Conservation (phyloP, 1,140 invertebrate species). For the Thaumatotibia leucotreta region DNA sequence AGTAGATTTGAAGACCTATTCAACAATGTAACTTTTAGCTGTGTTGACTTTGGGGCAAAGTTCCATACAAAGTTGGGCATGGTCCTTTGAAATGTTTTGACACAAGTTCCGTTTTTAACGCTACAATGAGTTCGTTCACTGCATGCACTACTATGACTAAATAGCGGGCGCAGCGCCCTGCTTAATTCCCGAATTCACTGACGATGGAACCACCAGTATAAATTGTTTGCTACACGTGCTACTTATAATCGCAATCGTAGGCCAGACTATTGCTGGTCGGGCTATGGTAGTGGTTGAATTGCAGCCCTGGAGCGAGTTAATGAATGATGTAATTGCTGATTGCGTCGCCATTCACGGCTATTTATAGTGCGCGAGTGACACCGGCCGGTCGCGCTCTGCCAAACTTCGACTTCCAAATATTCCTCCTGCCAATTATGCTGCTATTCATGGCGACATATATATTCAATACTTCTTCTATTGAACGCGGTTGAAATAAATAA, state of each 20-base stretch:
- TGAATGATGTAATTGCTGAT: slow-evolving; percentile 32
- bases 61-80: too few relatives aligned
- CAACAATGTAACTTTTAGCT: too few relatives aligned
- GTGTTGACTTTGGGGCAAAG: too few relatives aligned
- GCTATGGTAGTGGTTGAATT: not conserved
- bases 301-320: slow-evolving; percentile 7
- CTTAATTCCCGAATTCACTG: not conserved
- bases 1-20: too few relatives aligned
- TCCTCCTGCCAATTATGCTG: slow-evolving; percentile 17
- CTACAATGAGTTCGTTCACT: not conserved
- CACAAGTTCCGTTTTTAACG: too few relatives aligned
- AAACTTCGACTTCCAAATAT: slow-evolving; percentile 15
- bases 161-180: not conserved
- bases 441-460: not conserved
- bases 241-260: not conserved
- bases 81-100: too few relatives aligned
- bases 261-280: not conserved
- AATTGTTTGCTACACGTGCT: too few relatives aligned
- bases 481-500: too few relatives aligned
- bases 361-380: slow-evolving; percentile 19
- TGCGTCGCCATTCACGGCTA: slow-evolving; percentile 28
- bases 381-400: slow-evolving; percentile 5
- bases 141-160: not conserved
- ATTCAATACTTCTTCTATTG: not conserved
- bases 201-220: too few relatives aligned